Evolutionary conservation across 1,140 invertebrate genomes (phyloP).

Genomic region (Bombus soroeensis): DNA sequence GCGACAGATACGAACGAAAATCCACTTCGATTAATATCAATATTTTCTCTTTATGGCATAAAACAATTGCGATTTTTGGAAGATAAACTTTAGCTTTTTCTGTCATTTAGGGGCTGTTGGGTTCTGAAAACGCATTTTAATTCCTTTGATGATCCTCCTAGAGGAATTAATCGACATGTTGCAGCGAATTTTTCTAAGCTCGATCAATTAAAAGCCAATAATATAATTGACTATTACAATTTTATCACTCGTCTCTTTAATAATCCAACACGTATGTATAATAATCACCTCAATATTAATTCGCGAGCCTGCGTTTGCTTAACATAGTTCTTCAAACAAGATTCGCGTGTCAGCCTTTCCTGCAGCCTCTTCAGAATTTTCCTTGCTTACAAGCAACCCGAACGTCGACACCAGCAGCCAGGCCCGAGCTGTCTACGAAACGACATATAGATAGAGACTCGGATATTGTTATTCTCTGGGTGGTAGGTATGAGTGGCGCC

Average conservation of each 20-base stretch:
- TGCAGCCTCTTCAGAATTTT: neutral
- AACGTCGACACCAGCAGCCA: neutral
- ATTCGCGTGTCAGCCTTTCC: constrained; percentile 1
- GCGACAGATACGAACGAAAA: no score
- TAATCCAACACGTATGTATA: no score
- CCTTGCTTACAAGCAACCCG: neutral
- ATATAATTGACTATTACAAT: no score
- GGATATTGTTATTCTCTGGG: constrained; percentile 59
- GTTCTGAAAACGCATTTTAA: no score
- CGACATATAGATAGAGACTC: constrained; percentile 58
- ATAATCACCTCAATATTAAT: neutral
- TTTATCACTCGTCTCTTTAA: no score
- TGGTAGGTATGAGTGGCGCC: constrained; percentile 57
- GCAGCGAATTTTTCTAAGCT: neutral
- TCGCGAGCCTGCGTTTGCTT: neutral
- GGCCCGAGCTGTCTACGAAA: constrained; percentile 31
- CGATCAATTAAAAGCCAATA: neutral
- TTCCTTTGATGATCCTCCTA: no score
- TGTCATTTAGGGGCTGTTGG: neutral
- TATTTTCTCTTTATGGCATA: neutral
- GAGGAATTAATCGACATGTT: no score
- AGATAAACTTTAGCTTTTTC: neutral
- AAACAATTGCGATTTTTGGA: no score
- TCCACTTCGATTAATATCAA: neutral
- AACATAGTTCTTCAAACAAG: neutral